phyloP scores from a whole-genome alignment of 2,113 vertebrate genomes.

The Hemiscyllium ocellatum region DNA sequence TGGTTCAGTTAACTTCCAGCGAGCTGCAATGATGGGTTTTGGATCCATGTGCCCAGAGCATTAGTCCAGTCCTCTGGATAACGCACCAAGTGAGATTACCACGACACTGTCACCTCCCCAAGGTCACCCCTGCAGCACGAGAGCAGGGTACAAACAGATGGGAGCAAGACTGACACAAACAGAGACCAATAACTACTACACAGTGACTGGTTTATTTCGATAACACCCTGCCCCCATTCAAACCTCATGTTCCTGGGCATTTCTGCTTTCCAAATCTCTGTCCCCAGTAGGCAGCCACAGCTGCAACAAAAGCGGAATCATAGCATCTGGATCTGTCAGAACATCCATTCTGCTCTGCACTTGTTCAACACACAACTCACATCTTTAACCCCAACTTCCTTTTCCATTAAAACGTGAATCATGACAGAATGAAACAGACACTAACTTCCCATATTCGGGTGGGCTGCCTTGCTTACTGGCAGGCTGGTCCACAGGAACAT shows the following conservation, averaged over 20 bases:
- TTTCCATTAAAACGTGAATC: not conserved
- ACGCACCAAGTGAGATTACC: no score
- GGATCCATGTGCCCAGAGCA: no score
- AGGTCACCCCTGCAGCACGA: no score
- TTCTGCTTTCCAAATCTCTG: no score
- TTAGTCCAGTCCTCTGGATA: no score
- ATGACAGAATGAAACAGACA: not conserved
- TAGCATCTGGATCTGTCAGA: not conserved
- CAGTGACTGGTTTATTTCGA: no score
- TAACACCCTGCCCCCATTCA: no score
- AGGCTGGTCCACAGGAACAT: no score
- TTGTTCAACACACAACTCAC: not conserved
- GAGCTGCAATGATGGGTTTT: no score
- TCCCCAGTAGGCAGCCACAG: not conserved
- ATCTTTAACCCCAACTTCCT: not conserved
- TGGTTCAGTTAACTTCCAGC: no score
- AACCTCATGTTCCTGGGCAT: no score
- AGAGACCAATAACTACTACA: no score
- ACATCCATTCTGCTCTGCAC: not conserved
- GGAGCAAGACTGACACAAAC: not conserved
- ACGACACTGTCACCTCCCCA: not conserved
- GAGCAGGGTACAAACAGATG: not conserved
- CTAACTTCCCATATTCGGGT: not conserved
- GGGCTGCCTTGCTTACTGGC: not conserved
- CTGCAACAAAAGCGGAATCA: not conserved